Base-by-base conservation (phyloP, 2,797 vertebrate genomes). In the Syncerus caffer region DNA sequence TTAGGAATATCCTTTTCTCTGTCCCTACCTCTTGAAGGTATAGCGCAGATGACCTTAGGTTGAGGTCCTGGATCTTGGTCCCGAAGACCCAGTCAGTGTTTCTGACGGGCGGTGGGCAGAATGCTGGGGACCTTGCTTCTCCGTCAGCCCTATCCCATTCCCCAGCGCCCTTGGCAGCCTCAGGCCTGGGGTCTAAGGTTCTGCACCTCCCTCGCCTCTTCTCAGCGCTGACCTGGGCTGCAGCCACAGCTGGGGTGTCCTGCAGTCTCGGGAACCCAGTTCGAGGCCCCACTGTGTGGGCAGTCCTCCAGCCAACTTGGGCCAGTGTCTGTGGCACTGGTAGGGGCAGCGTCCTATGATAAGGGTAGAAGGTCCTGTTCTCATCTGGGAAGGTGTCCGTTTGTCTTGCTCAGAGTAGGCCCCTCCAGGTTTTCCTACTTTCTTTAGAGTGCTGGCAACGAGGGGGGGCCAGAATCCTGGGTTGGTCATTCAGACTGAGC, bases 271-370 rank as follows among this genome's bases (percentile, higher is more conserved):
- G 62, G 82, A 42, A 4, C n/a, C 34, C 15, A 1, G 11, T 7
- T 76, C 4, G 6, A 31, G 78, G 85, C 55, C 29, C 21, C 3
- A 0, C 21, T 8, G 0, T 31, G 45, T 2, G 1, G 15, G 60
- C 8, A 9, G 50, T 11, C 53, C 38, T 67, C 11, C 29, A 7
- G 29, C 62, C 71, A 74, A 9, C 55, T 55, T 25, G 27, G 3
- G 4, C 82, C 1, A 0, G 25, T 4, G 23, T 13, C 50, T 23
- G 7, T 0, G 0, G 1, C 7, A 0, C 64, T 13, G 13, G 7
- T 4, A 45, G 6, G 34, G n/a, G 19, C 6, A 6, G 34, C 0
- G 2, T 71, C 67, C 67, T 71, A 13, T 71, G 67, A 23, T 38
- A 38, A 71, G 67, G 34, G 12, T 71, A 38, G 34, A 38, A 71